Evolutionary conservation across 1,140 invertebrate genomes (phyloP), one percentile per base, ranked within the genome.

Genomic region (Yoshiicerus persimilis): DNA sequence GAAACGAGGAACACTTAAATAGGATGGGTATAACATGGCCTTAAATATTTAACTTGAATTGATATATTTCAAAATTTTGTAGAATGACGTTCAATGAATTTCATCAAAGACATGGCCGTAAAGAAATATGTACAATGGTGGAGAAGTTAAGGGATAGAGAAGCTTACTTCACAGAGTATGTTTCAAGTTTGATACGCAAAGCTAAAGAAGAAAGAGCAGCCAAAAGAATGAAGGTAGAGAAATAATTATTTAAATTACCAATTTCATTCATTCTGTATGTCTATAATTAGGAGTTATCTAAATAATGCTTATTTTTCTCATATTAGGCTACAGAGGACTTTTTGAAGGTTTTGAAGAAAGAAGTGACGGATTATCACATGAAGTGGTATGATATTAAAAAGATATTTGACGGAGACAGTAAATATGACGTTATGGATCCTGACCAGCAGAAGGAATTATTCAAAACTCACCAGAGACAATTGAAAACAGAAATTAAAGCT

Each of bases 91-190:
- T 98, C 93, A 96, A 95, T 91, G 98, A 99, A 91, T 99, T 99
- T 94, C 96, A 97, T 75, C 95, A 96, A 90, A 98, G 98, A 91
- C 96, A 96, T 94, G 96, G 96, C 6, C 97, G 98, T 92, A 98
- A 99, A 92, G 97, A 99, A 84, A 95, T 98, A 16, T 99, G 98
- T 94, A 98, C 97, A 92, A 96, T 95, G 87, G 97, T 99, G 89
- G 98, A 99, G 93, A 99, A 99, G 93, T 96, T 97, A 93, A 95
- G 98, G 16, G 99, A 99, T 92, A 93, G 98, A 1, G 98, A 99
- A 93, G 95, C 95, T 88, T 95, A 98, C 90, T 99, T 99, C 94
- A 98, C 98, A 93, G 99, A 99, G 93, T 98, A 96, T 94, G 94
- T 99, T 77, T 94, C 96, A 89, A 98, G 99, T 92, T 95, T 99